Percentiles rank a stretch among this genome's conserved stretches.
Evolutionary conservation across 1,140 invertebrate genomes (phyloP).

Genomic region (Drosophila lini): DNA sequence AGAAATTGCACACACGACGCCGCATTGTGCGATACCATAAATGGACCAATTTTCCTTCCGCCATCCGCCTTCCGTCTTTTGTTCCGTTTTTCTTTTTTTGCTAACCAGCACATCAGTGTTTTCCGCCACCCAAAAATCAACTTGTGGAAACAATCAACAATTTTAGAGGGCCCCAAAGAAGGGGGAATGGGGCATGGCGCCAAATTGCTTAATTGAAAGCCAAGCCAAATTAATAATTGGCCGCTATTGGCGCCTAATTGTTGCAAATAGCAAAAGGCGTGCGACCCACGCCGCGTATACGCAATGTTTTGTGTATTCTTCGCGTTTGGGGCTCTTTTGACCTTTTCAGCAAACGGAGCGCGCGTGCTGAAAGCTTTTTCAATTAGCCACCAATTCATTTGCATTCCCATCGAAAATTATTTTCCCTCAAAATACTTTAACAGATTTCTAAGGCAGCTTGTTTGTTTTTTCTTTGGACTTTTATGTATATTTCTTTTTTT

Average conservation of each 20-base stretch:
- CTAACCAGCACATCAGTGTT: conserved; percentile 17
- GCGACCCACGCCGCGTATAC: conserved; percentile 63
- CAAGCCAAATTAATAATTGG: conserved; percentile 78
- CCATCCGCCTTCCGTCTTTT: conserved; percentile 50
- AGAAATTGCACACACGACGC: conserved; percentile 73
- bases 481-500: conserved; percentile 1
- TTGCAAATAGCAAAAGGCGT: conserved; percentile 71
- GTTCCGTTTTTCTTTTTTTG: conserved; percentile 22
- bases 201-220: conserved; percentile 78
- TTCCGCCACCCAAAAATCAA: conserved; percentile 27
- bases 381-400: conserved; percentile 76
- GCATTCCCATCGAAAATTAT: conserved; percentile 56
- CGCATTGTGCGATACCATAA: conserved; percentile 58
- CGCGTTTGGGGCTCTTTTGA: conserved; percentile 36
- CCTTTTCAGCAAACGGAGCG: conserved; percentile 30
- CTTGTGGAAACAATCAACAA: conserved; percentile 37
- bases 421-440: conserved; percentile 23
- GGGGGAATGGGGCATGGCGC: conserved; percentile 7
- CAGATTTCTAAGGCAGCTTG: conserved; percentile 21
- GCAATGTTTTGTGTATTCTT: conserved; percentile 53
- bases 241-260: conserved; percentile 75
- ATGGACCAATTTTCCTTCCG: conserved; percentile 68
- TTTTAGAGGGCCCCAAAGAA: conserved; percentile 2
- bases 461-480: conserved; percentile 5
- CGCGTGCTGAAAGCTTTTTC: conserved; percentile 66